Evolutionary conservation across 2,113 vertebrate species (phyloP).

Genomic region (Manacus vitellinus): DNA sequence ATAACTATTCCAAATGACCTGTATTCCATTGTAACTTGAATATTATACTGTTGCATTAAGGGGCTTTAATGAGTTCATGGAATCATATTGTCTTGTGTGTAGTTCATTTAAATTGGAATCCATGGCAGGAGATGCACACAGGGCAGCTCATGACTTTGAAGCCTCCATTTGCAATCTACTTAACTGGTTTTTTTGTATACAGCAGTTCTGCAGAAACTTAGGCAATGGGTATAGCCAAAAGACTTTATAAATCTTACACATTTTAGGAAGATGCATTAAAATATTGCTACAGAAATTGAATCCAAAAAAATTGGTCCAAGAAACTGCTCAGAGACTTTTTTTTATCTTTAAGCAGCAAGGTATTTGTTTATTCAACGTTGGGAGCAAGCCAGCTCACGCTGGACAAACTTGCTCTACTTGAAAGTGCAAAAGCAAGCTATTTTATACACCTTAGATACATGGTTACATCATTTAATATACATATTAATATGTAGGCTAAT

Average conservation of each 20-base stretch:
- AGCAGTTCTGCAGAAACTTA: background rate
- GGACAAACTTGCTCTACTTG: too few relatives aligned
- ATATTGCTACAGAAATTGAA: background rate
- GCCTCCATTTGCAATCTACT: background rate
- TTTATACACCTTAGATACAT: too few relatives aligned
- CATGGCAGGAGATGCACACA: background rate
- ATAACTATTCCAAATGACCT: background rate
- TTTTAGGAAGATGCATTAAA: background rate
- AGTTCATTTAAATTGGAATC: background rate
- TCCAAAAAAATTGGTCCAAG: too few relatives aligned
- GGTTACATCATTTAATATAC: too few relatives aligned
- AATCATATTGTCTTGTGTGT: background rate
- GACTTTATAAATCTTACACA: background rate
- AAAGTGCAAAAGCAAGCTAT: too few relatives aligned
- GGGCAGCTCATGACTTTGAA: constrained; percentile 3
- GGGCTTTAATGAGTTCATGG: background rate
- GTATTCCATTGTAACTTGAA: background rate
- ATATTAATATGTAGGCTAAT: too few relatives aligned
- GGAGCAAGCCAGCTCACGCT: too few relatives aligned
- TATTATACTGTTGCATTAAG: background rate
- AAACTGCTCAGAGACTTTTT: too few relatives aligned
- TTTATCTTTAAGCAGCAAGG: too few relatives aligned
- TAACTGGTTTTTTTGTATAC: background rate
- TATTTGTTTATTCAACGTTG: too few relatives aligned
- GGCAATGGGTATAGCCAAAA: background rate